A percentile compares a stretch with the other conserved stretches of the same genome.
Evolutionary conservation across 2,113 vertebrate species (phyloP).

Genomic region (Elephas maximus): DNA sequence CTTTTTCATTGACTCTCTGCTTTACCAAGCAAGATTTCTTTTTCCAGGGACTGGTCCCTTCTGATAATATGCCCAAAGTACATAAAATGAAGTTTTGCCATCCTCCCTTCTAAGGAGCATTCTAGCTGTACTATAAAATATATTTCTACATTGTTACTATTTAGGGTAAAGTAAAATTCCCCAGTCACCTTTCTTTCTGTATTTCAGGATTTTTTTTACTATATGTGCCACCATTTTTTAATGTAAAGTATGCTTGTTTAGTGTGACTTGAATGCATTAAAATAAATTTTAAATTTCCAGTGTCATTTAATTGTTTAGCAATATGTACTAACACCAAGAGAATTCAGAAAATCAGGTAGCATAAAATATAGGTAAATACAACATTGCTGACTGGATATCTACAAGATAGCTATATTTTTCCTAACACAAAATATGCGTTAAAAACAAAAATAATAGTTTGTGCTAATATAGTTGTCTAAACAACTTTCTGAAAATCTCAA

Average conservation of each 20-base stretch:
- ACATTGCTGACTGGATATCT: background rate
- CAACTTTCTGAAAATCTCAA: background rate
- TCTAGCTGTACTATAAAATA: slow-evolving; percentile 21
- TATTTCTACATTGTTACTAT: slow-evolving; percentile 53
- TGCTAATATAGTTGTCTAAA: background rate
- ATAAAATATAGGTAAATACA: background rate
- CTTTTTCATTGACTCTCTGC: background rate
- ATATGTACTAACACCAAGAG: background rate
- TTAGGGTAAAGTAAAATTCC: slow-evolving; percentile 60
- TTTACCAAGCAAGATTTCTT: background rate
- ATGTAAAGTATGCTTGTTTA: slow-evolving; percentile 9
- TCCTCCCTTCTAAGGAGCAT: background rate
- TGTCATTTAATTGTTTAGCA: background rate
- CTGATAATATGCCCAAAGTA: background rate
- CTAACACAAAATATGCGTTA: background rate
- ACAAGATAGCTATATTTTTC: background rate
- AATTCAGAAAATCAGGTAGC: background rate
- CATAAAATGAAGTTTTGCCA: background rate
- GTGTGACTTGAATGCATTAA: background rate
- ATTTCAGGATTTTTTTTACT: slow-evolving; percentile 33
- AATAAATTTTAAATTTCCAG: background rate
- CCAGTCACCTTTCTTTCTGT: background rate
- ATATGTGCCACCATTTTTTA: background rate
- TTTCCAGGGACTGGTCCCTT: background rate
- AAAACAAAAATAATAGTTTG: background rate